Base-by-base conservation (phyloP, 2,113 vertebrate species). In the Macrotus californicus region DNA sequence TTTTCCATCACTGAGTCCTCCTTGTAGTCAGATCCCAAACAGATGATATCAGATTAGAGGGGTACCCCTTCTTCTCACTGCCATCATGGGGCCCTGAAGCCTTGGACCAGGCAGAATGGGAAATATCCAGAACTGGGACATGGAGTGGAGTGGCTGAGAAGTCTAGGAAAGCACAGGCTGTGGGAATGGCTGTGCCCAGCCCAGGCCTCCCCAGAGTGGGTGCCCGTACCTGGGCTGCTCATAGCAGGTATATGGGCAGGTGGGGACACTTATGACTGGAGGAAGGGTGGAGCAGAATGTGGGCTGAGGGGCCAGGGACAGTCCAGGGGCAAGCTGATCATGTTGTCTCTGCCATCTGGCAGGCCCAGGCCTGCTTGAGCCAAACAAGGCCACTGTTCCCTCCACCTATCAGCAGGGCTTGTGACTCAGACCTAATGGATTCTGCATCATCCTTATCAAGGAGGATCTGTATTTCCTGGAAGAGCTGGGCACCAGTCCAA, bases 221-320 rank as follows among this genome's bases (percentile, higher is more conserved):
- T 39, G 43, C 48, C 46, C 43, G 66, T 69, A 81, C 80, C 39
- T 70, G 7, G 34, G 41, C 43, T 76, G 66, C 21, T 81, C 50
- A 54, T 6, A 77, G 81, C 56, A 81, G 59, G 50, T 48, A 22
- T 41, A 22, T 29, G 5, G 14, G 56, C 46, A 54, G n/a, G 29
- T 56, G 31, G 87, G 36, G 41, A 6, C 39, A 54, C 54, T 39
- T 81, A 26, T 46, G 24, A 34, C 39, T 76, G 39, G 24, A 29
- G 75, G 87, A 94, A 95, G 86, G 89, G 96, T 96, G 89, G 91
- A 94, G 43, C 79, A 96, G 96, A 95, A 97, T 70, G 69, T 94
- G 69, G 67, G 34, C 54, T 56, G 22, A 66, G 61, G 24, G 43
- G 52, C 70, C 34, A 85, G 46, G 59, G 48, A 72, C 29, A 69